phyloP scores from a whole-genome alignment of 2,113 vertebrate species.

The Clarias batrachus region DNA sequence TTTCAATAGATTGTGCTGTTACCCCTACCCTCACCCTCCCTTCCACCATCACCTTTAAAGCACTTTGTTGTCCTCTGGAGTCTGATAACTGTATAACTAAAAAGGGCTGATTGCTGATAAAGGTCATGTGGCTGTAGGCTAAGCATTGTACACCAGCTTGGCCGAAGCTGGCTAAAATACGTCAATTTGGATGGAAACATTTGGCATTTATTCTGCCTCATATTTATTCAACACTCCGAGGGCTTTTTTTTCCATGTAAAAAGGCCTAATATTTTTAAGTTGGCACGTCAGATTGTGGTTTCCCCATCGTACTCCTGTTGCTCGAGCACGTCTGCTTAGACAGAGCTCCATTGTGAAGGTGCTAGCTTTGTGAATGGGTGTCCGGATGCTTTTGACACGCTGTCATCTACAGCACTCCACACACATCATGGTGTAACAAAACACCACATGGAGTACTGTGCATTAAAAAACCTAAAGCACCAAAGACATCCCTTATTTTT shows the following conservation, averaged over 20 bases:
- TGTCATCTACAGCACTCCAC: conserved; percentile 42
- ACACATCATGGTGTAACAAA: conserved; percentile 12
- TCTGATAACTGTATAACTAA: neutral
- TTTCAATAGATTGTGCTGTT: neutral
- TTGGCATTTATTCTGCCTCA: neutral
- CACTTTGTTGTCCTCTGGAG: neutral
- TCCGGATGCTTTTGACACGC: conserved; percentile 45
- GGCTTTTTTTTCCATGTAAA: neutral
- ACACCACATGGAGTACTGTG: neutral
- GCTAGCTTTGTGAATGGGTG: conserved; percentile 35
- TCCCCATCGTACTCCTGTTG: neutral
- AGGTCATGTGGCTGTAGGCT: neutral
- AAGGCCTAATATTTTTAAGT: neutral
- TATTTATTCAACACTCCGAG: neutral
- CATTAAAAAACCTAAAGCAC: neutral
- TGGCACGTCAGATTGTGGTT: conserved; percentile 27
- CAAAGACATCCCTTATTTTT: neutral
- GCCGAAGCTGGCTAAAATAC: neutral
- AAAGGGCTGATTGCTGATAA: neutral
- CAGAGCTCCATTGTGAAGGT: conserved; percentile 47
- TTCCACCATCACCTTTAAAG: neutral
- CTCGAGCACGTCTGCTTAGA: conserved; percentile 27
- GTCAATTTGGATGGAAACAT: neutral
- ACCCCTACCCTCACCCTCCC: neutral
- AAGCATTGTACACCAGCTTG: no score